A percentile compares a stretch with the other conserved stretches of the same genome.
Conservation (phyloP, 1,140 invertebrate genomes). For the Mactra quadrangularis region DNA sequence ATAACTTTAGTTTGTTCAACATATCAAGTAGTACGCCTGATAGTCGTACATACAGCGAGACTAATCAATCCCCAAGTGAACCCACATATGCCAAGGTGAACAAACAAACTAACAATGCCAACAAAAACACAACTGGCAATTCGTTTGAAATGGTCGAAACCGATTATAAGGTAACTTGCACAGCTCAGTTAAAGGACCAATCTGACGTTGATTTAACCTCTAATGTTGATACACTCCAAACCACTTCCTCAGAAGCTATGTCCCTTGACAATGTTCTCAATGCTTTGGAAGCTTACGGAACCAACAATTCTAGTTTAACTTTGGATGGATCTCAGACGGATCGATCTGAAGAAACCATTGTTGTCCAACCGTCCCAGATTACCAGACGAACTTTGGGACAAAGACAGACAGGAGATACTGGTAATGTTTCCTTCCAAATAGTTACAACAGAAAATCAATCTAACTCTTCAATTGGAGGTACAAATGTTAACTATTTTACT, state of each 20-base stretch:
- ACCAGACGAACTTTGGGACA: not conserved
- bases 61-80: not conserved
- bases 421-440: too few relatives aligned
- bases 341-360: constrained; percentile 12
- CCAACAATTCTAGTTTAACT: not conserved
- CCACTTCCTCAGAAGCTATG: not conserved
- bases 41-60: not conserved
- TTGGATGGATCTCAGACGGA: constrained; percentile 22
- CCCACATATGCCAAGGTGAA: constrained; percentile 41
- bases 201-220: not conserved
- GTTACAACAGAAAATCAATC: too few relatives aligned
- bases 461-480: too few relatives aligned
- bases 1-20: constrained; percentile 16
- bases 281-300: constrained; percentile 17
- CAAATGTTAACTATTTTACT: too few relatives aligned
- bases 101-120: not conserved
- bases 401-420: too few relatives aligned
- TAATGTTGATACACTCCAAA: not conserved
- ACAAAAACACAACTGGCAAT: not conserved
- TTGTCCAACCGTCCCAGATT: not conserved
- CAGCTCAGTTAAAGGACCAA: constrained; percentile 19
- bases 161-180: constrained; percentile 31
- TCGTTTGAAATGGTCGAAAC: constrained; percentile 12
- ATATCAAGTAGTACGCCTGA: constrained; percentile 15
- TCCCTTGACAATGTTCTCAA: constrained; percentile 33